A percentile compares a stretch with the other conserved stretches of the same genome.
Conservation (phyloP, 1,140 invertebrate genomes). For the Radopholus similis region DNA sequence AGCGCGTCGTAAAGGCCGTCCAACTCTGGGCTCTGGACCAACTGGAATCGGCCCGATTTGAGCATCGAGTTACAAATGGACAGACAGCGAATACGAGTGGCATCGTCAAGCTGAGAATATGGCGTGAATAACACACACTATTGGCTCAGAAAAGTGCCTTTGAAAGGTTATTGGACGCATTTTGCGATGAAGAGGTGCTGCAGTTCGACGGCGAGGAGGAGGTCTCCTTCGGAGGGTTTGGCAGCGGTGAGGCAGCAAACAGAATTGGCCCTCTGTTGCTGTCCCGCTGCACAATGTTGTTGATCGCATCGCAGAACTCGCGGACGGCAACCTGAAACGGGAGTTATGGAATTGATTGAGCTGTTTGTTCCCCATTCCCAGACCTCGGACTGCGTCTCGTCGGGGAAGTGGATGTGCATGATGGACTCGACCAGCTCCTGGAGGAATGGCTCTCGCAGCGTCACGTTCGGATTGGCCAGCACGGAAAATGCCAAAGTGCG, state of each 20-base stretch:
- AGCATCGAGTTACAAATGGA: constrained; percentile 15
- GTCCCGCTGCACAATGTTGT: constrained; percentile 10
- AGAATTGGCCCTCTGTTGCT: not conserved
- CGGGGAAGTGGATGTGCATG: constrained; percentile 8
- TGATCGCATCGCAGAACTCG: constrained; percentile 21
- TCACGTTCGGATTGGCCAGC: constrained; percentile 14
- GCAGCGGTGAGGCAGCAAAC: too few species aligned
- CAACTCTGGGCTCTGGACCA: not conserved
- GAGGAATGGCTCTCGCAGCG: constrained; percentile 1
- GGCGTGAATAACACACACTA: too few species aligned
- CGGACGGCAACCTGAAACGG: constrained; percentile 18
- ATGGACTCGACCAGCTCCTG: constrained; percentile 16
- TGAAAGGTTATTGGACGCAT: not conserved
- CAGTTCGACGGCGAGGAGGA: not conserved
- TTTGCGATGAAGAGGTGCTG: too few species aligned
- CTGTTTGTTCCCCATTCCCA: not conserved
- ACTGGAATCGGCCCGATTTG: constrained; percentile 10
- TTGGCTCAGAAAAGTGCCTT: constrained; percentile 1
- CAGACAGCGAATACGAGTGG: constrained; percentile 9
- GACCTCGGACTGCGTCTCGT: constrained; percentile 15
- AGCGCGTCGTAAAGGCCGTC: constrained; percentile 20
- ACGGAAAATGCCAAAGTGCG: constrained; percentile 16
- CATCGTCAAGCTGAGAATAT: constrained; percentile 7
- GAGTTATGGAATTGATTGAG: not conserved
- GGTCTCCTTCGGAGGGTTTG: too few species aligned